These are phyloP conservation scores for Bursaphelenchus okinawaensis DNA, from an alignment of 2,888 invertebrate genomes.

Conservation along the genomic window DNA sequence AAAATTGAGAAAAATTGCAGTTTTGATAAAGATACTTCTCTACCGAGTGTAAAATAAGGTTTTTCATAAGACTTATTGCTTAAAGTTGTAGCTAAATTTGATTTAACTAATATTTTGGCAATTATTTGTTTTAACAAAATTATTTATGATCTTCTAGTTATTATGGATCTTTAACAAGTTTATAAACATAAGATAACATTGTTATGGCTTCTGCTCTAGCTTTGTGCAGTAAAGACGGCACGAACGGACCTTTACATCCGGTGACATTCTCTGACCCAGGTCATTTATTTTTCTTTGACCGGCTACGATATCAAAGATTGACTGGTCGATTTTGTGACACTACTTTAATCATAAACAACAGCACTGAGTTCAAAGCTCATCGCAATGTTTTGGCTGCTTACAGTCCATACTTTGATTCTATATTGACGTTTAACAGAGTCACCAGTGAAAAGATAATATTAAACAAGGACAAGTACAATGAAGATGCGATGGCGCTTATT, in stretches of 20 bases:
- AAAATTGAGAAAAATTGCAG: no score
- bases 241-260: constrained; percentile 56
- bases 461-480: constrained; percentile 61
- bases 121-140: no score
- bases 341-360: constrained; percentile 64
- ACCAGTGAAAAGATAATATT: constrained; percentile 49
- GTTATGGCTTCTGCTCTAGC: constrained; percentile 31
- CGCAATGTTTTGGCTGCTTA: constrained; percentile 66
- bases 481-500: constrained; percentile 64
- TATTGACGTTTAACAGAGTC: constrained; percentile 63
- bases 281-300: constrained; percentile 59
- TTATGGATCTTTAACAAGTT: no score
- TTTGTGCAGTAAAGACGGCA: constrained; percentile 49
- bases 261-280: constrained; percentile 60
- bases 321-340: constrained; percentile 61
- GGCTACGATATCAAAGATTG: constrained; percentile 62
- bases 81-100: no score
- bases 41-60: no score
- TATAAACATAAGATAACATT: background rate
- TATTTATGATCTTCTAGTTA: no score
- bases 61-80: no score
- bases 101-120: no score
- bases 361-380: constrained; percentile 65
- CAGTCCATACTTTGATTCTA: constrained; percentile 68
- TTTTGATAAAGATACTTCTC: no score